Base-by-base conservation (phyloP, 2,113 vertebrate species). In the Suricata suricatta region DNA sequence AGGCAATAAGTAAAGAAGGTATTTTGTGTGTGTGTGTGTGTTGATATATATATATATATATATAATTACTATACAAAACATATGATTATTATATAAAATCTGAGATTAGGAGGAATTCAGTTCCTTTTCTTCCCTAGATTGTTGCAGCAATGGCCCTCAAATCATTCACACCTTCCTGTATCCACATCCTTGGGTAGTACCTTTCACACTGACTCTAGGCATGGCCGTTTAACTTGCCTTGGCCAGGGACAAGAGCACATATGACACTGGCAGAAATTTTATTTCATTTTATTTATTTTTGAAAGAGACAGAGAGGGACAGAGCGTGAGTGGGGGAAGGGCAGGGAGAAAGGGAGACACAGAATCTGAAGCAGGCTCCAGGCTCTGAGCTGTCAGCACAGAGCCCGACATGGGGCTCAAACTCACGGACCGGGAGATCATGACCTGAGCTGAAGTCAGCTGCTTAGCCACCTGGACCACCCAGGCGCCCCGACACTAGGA, bases 31-130 rank as follows among this genome's bases (percentile, higher is more conserved):
- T 52, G 50, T 52, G 50, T 52, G 50, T 50, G 50, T 50, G 50
- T 50, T 11, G 13, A n/a, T n/a, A n/a, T n/a, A n/a, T 76, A 29
- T 84, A 93, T 94, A 71, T 29, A 44, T 25, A 74, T 38, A 44
- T 79, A 68, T 85, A 35, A 60, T 81, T 33, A 33, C 54, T 71
- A 85, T 74, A 33, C 81, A 52, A 52, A 76, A 47, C 16, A n/a
- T 84, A 63, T 89, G 35, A 52, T 81, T 31, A 25, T 69, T 52
- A 81, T 57, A 35, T 80, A n/a, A 71, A 97, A 95, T 29, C 16
- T 50, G 31, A 95, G 72, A 93, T 94, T 72, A 82, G 63, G 35
- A 86, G 68, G 74, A 86, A 87, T 54, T 41, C 47, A 91, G 82
- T 31, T n/a, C 38, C 84, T 79, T 88, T 44, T 69, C 64, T 69